These are phyloP conservation scores for Porites lobata DNA, from an alignment of 92 coral and sea anemone species.

Conservation along the genomic window DNA sequence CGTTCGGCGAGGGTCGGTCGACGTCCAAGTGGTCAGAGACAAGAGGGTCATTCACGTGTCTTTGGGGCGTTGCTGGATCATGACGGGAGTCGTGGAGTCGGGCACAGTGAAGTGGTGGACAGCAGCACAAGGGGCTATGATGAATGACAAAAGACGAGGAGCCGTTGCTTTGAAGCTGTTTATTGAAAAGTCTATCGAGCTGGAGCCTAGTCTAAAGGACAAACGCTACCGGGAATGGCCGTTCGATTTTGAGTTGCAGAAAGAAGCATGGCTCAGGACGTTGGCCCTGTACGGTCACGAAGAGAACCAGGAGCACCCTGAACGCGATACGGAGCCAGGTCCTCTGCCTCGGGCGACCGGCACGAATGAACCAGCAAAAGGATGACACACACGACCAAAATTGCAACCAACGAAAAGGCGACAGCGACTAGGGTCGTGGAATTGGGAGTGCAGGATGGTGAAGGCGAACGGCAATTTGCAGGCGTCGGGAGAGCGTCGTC, in stretches of 20 bases:
- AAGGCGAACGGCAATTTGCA: background rate
- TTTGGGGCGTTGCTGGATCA: slow-evolving; percentile 2
- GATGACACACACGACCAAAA: background rate
- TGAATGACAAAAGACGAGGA: background rate
- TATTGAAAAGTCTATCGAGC: background rate
- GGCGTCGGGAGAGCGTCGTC: background rate
- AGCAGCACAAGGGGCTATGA: background rate
- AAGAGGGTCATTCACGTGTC: background rate
- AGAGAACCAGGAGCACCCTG: no score
- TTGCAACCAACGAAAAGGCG: background rate
- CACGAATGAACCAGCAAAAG: slow-evolving; percentile 10
- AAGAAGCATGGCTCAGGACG: background rate
- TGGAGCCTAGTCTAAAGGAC: background rate
- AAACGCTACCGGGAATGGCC: background rate
- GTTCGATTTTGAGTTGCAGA: background rate
- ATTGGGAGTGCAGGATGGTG: background rate
- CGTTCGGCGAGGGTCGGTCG: background rate
- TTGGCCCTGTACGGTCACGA: background rate
- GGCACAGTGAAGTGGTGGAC: background rate
- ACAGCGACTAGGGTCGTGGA: background rate
- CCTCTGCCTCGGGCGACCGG: slow-evolving; percentile 1
- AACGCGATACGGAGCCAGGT: background rate
- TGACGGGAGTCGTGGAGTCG: background rate
- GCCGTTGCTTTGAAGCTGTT: background rate
- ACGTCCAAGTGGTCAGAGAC: background rate